Base-by-base conservation (phyloP, 2,888 invertebrate genomes). In the Campoletis raptor region DNA sequence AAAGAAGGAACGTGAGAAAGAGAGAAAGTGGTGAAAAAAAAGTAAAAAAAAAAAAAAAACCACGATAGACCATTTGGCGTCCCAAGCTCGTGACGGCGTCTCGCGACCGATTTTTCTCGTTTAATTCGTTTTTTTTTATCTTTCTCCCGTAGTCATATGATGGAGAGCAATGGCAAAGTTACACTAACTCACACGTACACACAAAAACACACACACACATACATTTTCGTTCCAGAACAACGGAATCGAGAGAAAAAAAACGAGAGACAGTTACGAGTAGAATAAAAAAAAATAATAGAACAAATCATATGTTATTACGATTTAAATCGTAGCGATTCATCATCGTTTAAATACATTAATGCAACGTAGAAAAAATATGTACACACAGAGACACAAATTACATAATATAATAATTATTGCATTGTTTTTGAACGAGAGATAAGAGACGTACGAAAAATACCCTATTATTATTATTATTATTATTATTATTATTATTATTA, bases 341-440 rank as follows among this genome's bases (percentile, higher is more conserved):
- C 10, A 12, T 57, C 57, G 24, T 57, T 57, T 10, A 9, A 24
- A 57, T 57, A 24, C 57, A 57, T 52, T 67, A 61, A 73, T 30
- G 15, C n/a, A 42, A 67, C 40, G 40, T 78, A 85, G 54, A 81
- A 83, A 83, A 76, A 85, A 21, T 78, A 54, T 18, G 18, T 10
- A 52, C 73, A 73, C 52, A 73, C 52, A 36, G 52, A 52, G n/a
- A 73, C 52, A 37, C 37, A 77, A 74, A 42, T 66, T 24, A 87
- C 74, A 30, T 79, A 69, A 84, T 85, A 86, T 86, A 78, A 87
- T 81, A 78, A 73, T 78, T 30, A 54, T 18, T 70, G 10, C 21
- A 73, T 87, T 89, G 85, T 87, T 78, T 79, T 84, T 85, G 42
- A 77, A 64, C 78, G 76, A 87, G 73, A 82, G 78, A 37, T 24